Percentiles rank a stretch among this genome's conserved stretches.
These are phyloP conservation scores for Sminthurides bifidus DNA, from an alignment of 1,140 invertebrate genomes.

Conservation along the genomic window DNA sequence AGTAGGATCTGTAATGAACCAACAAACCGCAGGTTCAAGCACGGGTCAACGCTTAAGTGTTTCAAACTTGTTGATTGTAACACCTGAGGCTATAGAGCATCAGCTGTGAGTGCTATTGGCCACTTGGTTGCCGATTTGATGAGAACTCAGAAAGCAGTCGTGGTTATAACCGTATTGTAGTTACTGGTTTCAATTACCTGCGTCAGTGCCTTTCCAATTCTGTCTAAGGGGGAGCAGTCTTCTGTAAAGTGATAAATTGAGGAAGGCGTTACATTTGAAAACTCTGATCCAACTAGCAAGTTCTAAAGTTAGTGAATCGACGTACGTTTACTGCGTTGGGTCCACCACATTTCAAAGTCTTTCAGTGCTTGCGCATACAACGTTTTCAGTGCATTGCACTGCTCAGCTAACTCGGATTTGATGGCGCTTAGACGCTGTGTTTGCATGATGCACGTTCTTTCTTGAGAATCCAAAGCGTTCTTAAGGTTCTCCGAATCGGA, in stretches of 20 bases:
- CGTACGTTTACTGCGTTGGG: no score
- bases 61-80: neutral
- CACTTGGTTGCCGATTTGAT: no score
- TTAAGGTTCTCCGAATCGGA: conserved; percentile 3
- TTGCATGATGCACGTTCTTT: conserved; percentile 9
- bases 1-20: conserved; percentile 23
- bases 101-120: neutral
- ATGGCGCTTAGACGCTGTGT: neutral
- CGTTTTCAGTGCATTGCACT: conserved; percentile 1
- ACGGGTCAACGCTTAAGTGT: neutral
- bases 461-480: conserved; percentile 11
- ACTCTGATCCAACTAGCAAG: no score
- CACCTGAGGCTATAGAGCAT: neutral
- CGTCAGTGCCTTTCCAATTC: neutral
- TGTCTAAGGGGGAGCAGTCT: no score
- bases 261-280: no score
- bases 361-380: conserved; percentile 4
- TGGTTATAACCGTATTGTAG: no score
- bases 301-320: no score
- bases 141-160: no score
- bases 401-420: neutral
- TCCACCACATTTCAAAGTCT: conserved; percentile 20
- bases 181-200: no score
- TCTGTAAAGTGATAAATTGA: no score
- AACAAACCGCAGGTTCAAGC: conserved; percentile 5